Evolutionary conservation across 2,113 vertebrate genomes (phyloP).

Genomic region (Lonchura striata): DNA sequence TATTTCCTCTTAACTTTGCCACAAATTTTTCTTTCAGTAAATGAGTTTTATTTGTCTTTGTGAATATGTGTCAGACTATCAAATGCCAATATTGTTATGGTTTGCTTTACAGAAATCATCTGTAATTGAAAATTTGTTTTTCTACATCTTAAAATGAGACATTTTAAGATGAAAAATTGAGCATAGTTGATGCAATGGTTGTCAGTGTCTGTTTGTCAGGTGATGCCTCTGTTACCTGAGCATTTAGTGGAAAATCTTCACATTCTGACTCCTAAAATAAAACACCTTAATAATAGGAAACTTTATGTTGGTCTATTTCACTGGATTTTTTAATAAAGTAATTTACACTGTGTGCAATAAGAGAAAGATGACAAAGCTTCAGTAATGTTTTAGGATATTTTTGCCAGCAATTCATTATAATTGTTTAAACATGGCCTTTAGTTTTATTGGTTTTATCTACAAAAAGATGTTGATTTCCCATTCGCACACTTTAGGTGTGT

Average conservation of each 20-base stretch:
- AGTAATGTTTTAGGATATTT: not conserved
- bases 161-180: not conserved
- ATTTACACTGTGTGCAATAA: not conserved
- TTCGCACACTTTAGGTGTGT: not conserved
- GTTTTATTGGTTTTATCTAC: constrained; percentile 33
- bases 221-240: not conserved
- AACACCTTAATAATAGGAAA: not conserved
- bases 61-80: not conserved
- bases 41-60: not conserved
- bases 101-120: not conserved
- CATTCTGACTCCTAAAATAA: not conserved
- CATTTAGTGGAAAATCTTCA: not conserved
- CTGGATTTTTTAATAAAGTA: not conserved
- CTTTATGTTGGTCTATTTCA: not conserved
- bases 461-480: constrained; percentile 55
- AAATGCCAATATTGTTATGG: not conserved
- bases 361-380: not conserved
- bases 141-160: not conserved
- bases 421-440: constrained; percentile 42
- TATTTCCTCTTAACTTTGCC: not conserved
- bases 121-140: not conserved
- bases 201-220: not conserved
- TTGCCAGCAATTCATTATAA: not conserved
- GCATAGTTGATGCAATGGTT: not conserved
- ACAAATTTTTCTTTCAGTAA: not conserved